These are phyloP conservation scores for Proterorhinus semilunaris DNA, from an alignment of 2,113 vertebrate species.

Conservation along the genomic window DNA sequence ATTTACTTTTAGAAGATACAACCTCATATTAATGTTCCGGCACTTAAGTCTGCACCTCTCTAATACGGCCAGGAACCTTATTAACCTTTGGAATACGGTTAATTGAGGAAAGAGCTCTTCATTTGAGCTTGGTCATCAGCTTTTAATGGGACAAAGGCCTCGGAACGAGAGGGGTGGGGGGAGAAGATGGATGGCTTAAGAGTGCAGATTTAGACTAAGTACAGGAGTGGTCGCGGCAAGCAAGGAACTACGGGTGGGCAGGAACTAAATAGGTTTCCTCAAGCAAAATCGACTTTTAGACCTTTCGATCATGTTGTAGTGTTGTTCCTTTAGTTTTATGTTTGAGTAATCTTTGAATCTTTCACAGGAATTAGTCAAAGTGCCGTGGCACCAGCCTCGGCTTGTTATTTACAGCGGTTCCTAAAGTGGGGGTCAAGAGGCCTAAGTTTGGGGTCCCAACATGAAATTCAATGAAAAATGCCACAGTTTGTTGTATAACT, in stretches of 20 bases:
- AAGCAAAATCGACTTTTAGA: background rate
- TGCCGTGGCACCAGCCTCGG: too few species aligned
- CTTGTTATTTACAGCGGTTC: too few species aligned
- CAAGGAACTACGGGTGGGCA: background rate
- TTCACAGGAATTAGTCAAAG: too few species aligned
- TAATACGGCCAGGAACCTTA: constrained; percentile 26
- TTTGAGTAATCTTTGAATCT: too few species aligned
- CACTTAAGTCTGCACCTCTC: constrained; percentile 13
- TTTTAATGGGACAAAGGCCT: constrained; percentile 29
- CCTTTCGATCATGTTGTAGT: too few species aligned
- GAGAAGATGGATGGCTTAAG: constrained; percentile 10
- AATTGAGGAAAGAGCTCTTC: constrained; percentile 37
- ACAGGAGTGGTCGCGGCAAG: background rate
- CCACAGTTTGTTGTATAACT: too few species aligned
- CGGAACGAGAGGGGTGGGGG: constrained; percentile 1
- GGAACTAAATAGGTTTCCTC: background rate
- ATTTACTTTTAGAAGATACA: constrained; percentile 8
- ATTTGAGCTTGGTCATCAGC: constrained; percentile 50
- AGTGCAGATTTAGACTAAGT: background rate
- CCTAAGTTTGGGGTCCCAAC: too few species aligned
- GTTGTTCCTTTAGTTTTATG: too few species aligned
- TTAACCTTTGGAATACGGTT: constrained; percentile 46
- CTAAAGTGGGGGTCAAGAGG: too few species aligned
- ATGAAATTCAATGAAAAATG: too few species aligned
- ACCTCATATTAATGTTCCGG: background rate